Conservation (phyloP, 2,888 invertebrate species). For the Macrophya annulata region DNA sequence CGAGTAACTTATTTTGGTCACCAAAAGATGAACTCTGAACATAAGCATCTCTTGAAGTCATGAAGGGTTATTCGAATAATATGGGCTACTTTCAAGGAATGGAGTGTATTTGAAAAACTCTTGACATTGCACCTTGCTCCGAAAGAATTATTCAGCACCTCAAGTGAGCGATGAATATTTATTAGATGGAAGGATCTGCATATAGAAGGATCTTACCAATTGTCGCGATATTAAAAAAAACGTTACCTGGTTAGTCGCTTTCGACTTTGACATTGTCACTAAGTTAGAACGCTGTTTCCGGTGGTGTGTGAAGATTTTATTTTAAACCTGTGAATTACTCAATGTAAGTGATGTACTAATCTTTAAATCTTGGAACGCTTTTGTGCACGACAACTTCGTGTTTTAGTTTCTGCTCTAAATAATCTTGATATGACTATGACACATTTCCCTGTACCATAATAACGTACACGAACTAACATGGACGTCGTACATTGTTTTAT, state of each 20-base stretch:
- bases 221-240: background rate
- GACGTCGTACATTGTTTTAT: constrained; percentile 14
- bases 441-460: constrained; percentile 4
- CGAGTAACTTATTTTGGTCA: constrained; percentile 20
- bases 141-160: background rate
- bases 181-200: background rate
- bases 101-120: background rate
- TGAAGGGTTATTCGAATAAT: constrained; percentile 1
- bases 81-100: background rate
- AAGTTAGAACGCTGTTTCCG: constrained; percentile 8
- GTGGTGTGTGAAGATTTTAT: background rate
- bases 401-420: constrained; percentile 38
- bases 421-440: background rate
- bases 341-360: background rate
- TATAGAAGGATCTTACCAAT: background rate
- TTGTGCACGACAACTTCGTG: background rate
- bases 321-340: background rate
- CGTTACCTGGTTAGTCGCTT: background rate
- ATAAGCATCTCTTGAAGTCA: background rate
- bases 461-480: background rate
- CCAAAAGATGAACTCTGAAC: constrained; percentile 16
- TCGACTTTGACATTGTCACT: background rate
- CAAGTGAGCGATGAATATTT: background rate
- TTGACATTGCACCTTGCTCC: background rate
- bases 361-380: constrained; percentile 12